Percentiles rank a stretch among this genome's conserved stretches.
phyloP scores from a whole-genome alignment of 2,113 vertebrate species.

The Chloropsis hardwickii region DNA sequence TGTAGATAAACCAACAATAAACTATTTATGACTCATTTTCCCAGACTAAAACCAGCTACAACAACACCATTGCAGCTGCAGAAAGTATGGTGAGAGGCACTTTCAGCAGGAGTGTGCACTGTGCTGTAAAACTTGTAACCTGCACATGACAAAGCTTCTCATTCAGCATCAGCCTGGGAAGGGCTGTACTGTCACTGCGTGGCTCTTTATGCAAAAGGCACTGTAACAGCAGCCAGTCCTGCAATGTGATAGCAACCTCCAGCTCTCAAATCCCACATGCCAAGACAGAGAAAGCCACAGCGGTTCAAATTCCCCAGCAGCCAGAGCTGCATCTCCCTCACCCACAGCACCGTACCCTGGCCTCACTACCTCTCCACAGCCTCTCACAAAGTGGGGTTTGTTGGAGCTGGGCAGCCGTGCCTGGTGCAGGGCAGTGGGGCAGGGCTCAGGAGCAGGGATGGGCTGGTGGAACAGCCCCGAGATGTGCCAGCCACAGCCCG shows the following conservation, averaged over 20 bases:
- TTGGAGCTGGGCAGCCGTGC: background rate
- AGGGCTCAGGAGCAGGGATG: rapidly evolving
- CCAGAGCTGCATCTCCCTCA: background rate
- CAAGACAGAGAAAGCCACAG: rapidly evolving
- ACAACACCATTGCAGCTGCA: background rate
- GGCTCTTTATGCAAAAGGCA: background rate
- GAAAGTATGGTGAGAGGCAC: background rate
- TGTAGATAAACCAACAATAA: background rate
- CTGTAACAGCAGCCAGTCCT: background rate
- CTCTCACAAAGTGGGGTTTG: background rate
- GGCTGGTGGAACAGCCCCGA: background rate
- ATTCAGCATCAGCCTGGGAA: background rate
- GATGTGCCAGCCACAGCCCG: background rate
- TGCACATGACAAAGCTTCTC: background rate
- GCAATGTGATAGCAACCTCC: background rate
- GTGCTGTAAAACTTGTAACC: background rate
- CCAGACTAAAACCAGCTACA: background rate
- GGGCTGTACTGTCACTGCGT: background rate
- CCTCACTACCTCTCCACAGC: background rate
- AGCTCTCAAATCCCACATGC: background rate
- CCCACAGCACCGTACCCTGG: rapidly evolving
- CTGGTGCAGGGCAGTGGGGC: background rate
- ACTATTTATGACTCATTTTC: background rate
- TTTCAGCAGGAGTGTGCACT: background rate
- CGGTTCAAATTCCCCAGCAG: background rate